phyloP scores from a whole-genome alignment of 2,797 vertebrate species.

The Mormyrus hasselquistii region DNA sequence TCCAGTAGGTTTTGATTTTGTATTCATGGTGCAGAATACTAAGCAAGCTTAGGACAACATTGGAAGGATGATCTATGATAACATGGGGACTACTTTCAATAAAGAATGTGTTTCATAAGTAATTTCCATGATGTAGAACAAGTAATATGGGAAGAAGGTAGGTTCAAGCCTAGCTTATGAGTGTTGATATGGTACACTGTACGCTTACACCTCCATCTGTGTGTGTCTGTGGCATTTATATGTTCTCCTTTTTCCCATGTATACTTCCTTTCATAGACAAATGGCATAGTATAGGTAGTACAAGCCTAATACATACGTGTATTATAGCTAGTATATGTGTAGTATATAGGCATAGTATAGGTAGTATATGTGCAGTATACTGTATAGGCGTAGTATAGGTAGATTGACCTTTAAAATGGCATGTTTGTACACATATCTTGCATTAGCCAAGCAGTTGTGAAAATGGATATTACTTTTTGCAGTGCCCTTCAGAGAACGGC shows the following conservation, averaged over 20 bases:
- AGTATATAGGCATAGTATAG: not conserved
- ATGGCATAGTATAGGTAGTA: not conserved
- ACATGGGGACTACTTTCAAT: not conserved
- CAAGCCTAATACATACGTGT: not conserved
- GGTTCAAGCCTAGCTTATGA: not conserved
- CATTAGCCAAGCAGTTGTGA: not conserved
- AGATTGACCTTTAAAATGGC: not conserved
- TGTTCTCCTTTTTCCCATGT: not conserved
- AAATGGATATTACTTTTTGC: not conserved
- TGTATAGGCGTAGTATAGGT: not conserved
- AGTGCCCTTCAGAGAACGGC: not conserved
- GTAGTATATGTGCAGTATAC: not conserved
- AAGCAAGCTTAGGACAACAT: not conserved
- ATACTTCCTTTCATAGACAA: not conserved
- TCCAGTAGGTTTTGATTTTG: not conserved
- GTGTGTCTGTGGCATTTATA: not conserved
- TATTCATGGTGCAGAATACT: not conserved
- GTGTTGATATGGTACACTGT: not conserved
- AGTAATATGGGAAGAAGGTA: not conserved
- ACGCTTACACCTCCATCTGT: not conserved
- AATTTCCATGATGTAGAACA: not conserved
- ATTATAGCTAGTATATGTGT: not conserved
- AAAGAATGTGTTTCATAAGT: conserved; percentile 1
- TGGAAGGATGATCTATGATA: not conserved
- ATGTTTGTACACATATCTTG: not conserved